Percentiles rank a stretch among this genome's conserved stretches.
phyloP scores from a whole-genome alignment of 2,888 invertebrate species.

The Caenorhabditis panamensis region DNA sequence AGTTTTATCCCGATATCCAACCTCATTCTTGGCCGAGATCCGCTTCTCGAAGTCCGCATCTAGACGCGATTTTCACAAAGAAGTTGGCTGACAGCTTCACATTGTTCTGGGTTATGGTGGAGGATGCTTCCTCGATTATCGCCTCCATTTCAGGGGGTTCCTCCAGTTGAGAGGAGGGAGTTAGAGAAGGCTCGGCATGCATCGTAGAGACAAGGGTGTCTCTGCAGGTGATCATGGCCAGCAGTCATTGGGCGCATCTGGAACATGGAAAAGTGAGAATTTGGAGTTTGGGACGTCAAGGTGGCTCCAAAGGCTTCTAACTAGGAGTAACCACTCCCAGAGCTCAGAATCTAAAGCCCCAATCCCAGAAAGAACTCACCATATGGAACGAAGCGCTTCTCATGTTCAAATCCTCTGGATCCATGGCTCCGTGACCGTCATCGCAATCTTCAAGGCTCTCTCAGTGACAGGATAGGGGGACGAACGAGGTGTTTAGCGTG shows the following conservation, averaged over 20 bases:
- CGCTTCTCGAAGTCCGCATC: slow-evolving; percentile 84
- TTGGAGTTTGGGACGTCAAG: slow-evolving; percentile 84
- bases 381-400: no score
- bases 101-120: slow-evolving; percentile 93
- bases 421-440: slow-evolving; percentile 96
- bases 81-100: slow-evolving; percentile 97
- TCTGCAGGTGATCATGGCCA: no score
- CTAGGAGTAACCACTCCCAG: no score
- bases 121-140: no score
- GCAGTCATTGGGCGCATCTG: slow-evolving; percentile 93
- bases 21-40: slow-evolving; percentile 91
- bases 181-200: no score
- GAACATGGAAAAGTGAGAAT: background rate
- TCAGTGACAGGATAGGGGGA: slow-evolving; percentile 97
- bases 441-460: slow-evolving; percentile 94
- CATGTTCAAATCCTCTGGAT: no score
- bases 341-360: no score
- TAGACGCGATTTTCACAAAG: slow-evolving; percentile 88
- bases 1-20: slow-evolving; percentile 91
- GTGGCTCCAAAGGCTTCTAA: slow-evolving; percentile 95
- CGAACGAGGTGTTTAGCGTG: no score
- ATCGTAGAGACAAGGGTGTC: slow-evolving; percentile 93
- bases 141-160: slow-evolving; percentile 84
- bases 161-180: slow-evolving; percentile 44
- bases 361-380: no score